These are phyloP conservation scores for Acanthornis magna DNA, from an alignment of 2,797 vertebrate species.

Conservation along the genomic window DNA sequence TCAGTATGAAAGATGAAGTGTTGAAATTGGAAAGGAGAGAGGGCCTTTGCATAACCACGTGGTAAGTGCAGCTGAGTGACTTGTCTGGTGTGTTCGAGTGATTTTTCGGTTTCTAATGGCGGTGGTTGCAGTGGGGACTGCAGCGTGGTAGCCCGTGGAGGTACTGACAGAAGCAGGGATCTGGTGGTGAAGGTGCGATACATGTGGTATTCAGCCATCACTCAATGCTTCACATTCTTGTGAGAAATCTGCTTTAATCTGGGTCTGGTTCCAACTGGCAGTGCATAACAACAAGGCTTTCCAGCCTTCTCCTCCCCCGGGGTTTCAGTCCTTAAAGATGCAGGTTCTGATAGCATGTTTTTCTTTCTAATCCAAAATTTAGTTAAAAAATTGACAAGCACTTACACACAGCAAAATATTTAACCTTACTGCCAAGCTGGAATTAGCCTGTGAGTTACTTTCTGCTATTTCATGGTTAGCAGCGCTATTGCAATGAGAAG, in stretches of 20 bases:
- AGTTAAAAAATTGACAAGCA: conserved; percentile 54
- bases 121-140: conserved; percentile 35
- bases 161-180: conserved; percentile 68
- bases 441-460: conserved; percentile 45
- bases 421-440: conserved; percentile 52
- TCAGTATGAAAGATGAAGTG: conserved; percentile 56
- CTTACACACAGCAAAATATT: conserved; percentile 55
- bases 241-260: conserved; percentile 71
- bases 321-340: conserved; percentile 71
- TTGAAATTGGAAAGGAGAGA: conserved; percentile 46
- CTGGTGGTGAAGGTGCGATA: conserved; percentile 68
- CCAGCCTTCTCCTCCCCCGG: conserved; percentile 69
- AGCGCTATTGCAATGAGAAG: background rate
- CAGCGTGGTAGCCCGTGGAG: conserved; percentile 48
- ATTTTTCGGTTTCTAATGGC: background rate
- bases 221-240: conserved; percentile 70
- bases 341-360: conserved; percentile 67
- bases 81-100: background rate
- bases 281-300: conserved; percentile 71
- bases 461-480: conserved; percentile 13
- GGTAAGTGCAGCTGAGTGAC: background rate
- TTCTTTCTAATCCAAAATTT: conserved; percentile 64
- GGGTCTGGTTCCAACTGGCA: conserved; percentile 71
- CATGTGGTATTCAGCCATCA: conserved; percentile 70
- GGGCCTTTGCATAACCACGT: conserved; percentile 50